Evolutionary conservation across 2,797 vertebrate genomes (phyloP).

Genomic region (Propithecus deckenii): DNA sequence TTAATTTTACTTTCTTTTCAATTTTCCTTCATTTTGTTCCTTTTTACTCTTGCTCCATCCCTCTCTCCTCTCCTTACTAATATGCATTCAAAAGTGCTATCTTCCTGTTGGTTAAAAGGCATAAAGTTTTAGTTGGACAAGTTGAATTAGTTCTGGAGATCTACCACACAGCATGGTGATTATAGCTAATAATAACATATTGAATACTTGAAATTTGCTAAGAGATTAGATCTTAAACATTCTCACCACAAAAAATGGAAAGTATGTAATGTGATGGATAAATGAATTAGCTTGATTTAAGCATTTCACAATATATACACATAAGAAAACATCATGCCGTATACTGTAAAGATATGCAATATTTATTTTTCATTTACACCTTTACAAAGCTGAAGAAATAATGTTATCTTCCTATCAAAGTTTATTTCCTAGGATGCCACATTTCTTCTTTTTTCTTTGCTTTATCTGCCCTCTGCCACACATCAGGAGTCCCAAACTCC

Average conservation of each 20-base stretch:
- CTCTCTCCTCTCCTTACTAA: not conserved
- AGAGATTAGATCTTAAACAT: not conserved
- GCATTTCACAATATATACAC: not conserved
- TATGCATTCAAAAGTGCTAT: not conserved
- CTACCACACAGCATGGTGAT: not conserved
- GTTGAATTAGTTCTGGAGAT: not conserved
- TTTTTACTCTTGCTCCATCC: not conserved
- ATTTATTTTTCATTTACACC: not conserved
- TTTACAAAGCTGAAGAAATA: not conserved
- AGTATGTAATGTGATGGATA: not conserved
- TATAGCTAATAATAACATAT: not conserved
- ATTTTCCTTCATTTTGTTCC: not conserved
- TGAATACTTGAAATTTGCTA: not conserved
- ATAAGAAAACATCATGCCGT: not conserved
- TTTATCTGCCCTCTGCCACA: not conserved
- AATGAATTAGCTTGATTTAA: not conserved
- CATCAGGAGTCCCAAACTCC: not conserved
- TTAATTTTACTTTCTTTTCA: not conserved
- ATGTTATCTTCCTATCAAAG: not conserved
- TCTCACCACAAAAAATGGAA: not conserved
- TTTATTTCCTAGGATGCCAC: not conserved
- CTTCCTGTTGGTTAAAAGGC: not conserved
- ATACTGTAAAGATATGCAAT: not conserved
- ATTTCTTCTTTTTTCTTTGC: not conserved
- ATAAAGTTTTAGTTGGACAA: not conserved